Evolutionary conservation across 2,888 invertebrate species (phyloP), one percentile per base, ranked within the genome.

Genomic region (Rhaphigaster nebulosa): DNA sequence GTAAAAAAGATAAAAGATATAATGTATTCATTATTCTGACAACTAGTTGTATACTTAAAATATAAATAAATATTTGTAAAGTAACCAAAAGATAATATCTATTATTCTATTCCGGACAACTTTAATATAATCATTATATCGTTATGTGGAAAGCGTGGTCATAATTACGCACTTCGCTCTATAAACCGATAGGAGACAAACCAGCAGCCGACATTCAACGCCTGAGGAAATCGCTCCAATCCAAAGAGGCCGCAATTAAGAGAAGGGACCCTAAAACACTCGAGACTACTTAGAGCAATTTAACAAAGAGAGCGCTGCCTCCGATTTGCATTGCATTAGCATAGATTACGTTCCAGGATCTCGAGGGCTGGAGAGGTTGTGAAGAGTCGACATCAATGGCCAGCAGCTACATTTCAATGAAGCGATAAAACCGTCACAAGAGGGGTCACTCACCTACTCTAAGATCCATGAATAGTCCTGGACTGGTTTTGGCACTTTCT

Each of bases 401-500:
- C 34, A 38, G 10, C 76, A 8, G 23, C 38, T 23, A 41, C 38
- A 76, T 76, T 76, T 76, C 38, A 76, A 76, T 76, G 76, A 38
- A 76, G 76, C 76, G 38, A 76, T 76, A 76, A 76, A 41, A 20
- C 34, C 41, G 76, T 76, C 76, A 76, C 20, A 76, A 41, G 65
- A 15, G 38, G 23, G 76, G 76, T 76, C 76, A 76, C 12, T 76
- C 76, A 76, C 76, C 76, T 41, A 76, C 20, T n/a, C n/a, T n/a
- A n/a, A n/a, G 60, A 56, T 60, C 60, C 38, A 70, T 70, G 34
- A 34, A 70, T 70, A 70, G 41, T 23, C 34, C 38, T 4, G 20
- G 76, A 76, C 76, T 76, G 76, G 76, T 76, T 76, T 76, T 38
- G 76, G 76, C 76, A 38, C 76, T 38, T 76, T 76, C 38, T 38